Percentiles rank a stretch among this genome's conserved stretches.
phyloP scores from a whole-genome alignment of 2,888 invertebrate genomes.

The Hypsopygia costalis region DNA sequence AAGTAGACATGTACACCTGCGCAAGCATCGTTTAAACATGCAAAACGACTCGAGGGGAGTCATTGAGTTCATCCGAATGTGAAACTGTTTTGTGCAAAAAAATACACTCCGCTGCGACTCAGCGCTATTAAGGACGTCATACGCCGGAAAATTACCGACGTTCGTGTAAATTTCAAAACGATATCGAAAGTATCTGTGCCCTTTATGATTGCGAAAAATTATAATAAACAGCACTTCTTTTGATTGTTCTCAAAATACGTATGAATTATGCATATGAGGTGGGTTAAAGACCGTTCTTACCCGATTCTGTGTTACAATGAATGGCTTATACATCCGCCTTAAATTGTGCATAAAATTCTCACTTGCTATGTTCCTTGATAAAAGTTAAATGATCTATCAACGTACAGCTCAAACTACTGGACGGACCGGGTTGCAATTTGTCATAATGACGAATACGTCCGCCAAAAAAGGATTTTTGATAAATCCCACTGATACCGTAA shows the following conservation, averaged over 20 bases:
- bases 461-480: too few species aligned
- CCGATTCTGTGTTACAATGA: slow-evolving; percentile 44
- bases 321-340: slow-evolving; percentile 47
- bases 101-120: slow-evolving; percentile 50
- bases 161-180: slow-evolving; percentile 69
- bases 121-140: slow-evolving; percentile 68
- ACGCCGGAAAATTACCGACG: slow-evolving; percentile 71
- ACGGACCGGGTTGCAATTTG: too few species aligned
- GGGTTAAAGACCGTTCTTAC: slow-evolving; percentile 47
- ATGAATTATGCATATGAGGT: slow-evolving; percentile 59
- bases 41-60: slow-evolving; percentile 43
- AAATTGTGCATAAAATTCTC: slow-evolving; percentile 62
- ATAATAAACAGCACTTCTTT: slow-evolving; percentile 44
- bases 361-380: too few species aligned
- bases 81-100: slow-evolving; percentile 58
- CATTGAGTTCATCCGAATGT: slow-evolving; percentile 39
- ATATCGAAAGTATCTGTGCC: slow-evolving; percentile 57
- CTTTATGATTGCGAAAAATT: slow-evolving; percentile 49
- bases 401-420: too few species aligned
- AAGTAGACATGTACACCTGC: slow-evolving; percentile 32
- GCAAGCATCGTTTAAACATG: slow-evolving; percentile 42
- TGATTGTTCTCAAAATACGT: slow-evolving; percentile 47
- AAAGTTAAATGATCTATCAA: too few species aligned
- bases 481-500: too few species aligned
- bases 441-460: too few species aligned